A percentile compares a stretch with the other conserved stretches of the same genome.
These are phyloP conservation scores for Nycticorax nycticorax DNA, from an alignment of 2,113 vertebrate species.

Conservation along the genomic window DNA sequence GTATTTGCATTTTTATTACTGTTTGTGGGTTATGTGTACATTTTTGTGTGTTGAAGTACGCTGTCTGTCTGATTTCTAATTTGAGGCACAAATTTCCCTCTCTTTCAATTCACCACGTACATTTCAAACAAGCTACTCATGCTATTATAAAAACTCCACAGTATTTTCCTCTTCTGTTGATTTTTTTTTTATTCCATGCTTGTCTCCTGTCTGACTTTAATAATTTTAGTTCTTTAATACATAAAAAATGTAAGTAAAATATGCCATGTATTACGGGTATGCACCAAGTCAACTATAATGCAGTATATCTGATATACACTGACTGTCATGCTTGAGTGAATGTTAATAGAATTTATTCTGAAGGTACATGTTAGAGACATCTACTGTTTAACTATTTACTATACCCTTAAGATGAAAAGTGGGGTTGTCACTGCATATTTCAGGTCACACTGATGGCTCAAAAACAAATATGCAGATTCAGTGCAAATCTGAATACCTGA, in stretches of 20 bases:
- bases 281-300: slow-evolving; percentile 83
- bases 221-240: slow-evolving; percentile 82
- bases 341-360: slow-evolving; percentile 85
- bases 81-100: slow-evolving; percentile 80
- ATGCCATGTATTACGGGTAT: slow-evolving; percentile 78
- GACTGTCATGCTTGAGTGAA: slow-evolving; percentile 83
- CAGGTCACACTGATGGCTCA: slow-evolving; percentile 64
- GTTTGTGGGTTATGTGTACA: slow-evolving; percentile 79
- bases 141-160: slow-evolving; percentile 69
- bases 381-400: slow-evolving; percentile 81
- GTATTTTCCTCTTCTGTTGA: slow-evolving; percentile 68
- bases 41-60: slow-evolving; percentile 78
- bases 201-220: slow-evolving; percentile 77
- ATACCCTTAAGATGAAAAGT: slow-evolving; percentile 78
- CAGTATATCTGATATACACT: slow-evolving; percentile 84
- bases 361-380: slow-evolving; percentile 81
- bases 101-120: slow-evolving; percentile 74
- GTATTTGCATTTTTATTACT: slow-evolving; percentile 89
- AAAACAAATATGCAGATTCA: slow-evolving; percentile 73
- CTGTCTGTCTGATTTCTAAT: slow-evolving; percentile 83
- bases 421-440: slow-evolving; percentile 71
- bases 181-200: slow-evolving; percentile 69
- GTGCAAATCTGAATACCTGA: slow-evolving; percentile 62
- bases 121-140: slow-evolving; percentile 79
- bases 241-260: slow-evolving; percentile 82